Base-by-base conservation (phyloP, 2,888 invertebrate genomes). In the Diplazon laetatorius region DNA sequence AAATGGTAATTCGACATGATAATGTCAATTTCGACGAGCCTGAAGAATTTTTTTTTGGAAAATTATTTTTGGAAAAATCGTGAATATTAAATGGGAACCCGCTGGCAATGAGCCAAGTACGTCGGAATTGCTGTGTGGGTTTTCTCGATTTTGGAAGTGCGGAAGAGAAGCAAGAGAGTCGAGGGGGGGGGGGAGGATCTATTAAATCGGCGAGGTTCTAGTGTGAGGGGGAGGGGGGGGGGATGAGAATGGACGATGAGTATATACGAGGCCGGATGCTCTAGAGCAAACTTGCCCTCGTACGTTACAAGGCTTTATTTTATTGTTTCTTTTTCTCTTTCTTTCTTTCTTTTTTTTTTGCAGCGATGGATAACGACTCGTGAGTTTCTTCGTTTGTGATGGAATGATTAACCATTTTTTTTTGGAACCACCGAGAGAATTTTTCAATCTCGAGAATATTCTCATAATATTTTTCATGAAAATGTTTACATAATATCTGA, bases 71-170 rank as follows among this genome's bases (percentile, higher is more conserved):
- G 16, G n/a, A n/a, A n/a, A n/a, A n/a, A n/a, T n/a, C n/a, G n/a
- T n/a, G n/a, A n/a, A n/a, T n/a, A n/a, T n/a, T 2, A 55, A 55
- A 55, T 55, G 55, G 55, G 55, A 55, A 55, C n/a, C 55, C 55
- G 55, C 55, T 55, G 55, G 55, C 55, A 55, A 55, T 55, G 30
- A 55, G 55, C 55, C 20, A 50, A 50, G 50, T 50, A 55, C 55
- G 55, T 16, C 35, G 30, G 55, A 55, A 16, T 55, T 30, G 14
- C 9, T 9, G 55, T 14, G 30, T 30, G 55, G 14, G 16, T 55
- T 55, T n/a, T 30, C 16, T 14, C 6, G 14, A 8, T n/a, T 25
- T 10, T 30, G 52, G 25, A 25, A n/a, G n/a, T n/a, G n/a, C n/a
- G n/a, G n/a, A n/a, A n/a, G n/a, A n/a, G n/a, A n/a, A n/a, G n/a